Conservation (phyloP, 2,797 vertebrate species). For the Pipistrellus pygmaeus region DNA sequence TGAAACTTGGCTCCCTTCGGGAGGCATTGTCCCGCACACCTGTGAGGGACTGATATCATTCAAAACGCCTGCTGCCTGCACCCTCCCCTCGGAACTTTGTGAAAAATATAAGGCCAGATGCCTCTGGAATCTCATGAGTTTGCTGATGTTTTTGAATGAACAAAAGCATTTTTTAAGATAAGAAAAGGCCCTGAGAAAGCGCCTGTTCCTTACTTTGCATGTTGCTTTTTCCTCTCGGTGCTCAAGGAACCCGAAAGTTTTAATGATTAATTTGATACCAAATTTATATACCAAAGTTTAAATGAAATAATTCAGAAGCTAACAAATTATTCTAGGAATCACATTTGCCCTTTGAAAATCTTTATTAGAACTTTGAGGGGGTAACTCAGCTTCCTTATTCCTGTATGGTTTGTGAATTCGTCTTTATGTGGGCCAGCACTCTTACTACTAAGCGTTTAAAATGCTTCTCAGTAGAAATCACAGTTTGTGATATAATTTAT, state of each 20-base stretch:
- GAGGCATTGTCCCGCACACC: slow-evolving; percentile 76
- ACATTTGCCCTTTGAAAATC: slow-evolving; percentile 63
- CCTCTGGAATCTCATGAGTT: slow-evolving; percentile 77
- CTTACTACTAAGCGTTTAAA: slow-evolving; percentile 81
- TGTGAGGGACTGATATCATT: slow-evolving; percentile 81
- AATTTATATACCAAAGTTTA: slow-evolving; percentile 67
- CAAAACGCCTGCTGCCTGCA: slow-evolving; percentile 81
- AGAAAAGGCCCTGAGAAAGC: slow-evolving; percentile 78
- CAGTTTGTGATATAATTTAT: slow-evolving; percentile 76
- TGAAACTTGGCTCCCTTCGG: slow-evolving; percentile 69
- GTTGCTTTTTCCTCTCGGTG: slow-evolving; percentile 73
- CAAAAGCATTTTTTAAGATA: slow-evolving; percentile 77
- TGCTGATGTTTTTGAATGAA: slow-evolving; percentile 85
- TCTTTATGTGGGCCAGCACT: slow-evolving; percentile 72
- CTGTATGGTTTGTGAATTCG: slow-evolving; percentile 79
- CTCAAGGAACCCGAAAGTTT: slow-evolving; percentile 76
- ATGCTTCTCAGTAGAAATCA: slow-evolving; percentile 68
- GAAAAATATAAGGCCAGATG: slow-evolving; percentile 83
- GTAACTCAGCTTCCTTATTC: slow-evolving; percentile 64
- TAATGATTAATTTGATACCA: slow-evolving; percentile 49
- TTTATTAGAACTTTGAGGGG: slow-evolving; percentile 73
- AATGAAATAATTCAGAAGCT: slow-evolving; percentile 33
- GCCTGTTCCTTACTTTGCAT: slow-evolving; percentile 71
- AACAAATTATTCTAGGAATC: slow-evolving; percentile 66
- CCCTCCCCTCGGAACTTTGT: slow-evolving; percentile 81